Evolutionary conservation across 2,113 vertebrate genomes (phyloP).

Genomic region (Acanthisitta chloris): DNA sequence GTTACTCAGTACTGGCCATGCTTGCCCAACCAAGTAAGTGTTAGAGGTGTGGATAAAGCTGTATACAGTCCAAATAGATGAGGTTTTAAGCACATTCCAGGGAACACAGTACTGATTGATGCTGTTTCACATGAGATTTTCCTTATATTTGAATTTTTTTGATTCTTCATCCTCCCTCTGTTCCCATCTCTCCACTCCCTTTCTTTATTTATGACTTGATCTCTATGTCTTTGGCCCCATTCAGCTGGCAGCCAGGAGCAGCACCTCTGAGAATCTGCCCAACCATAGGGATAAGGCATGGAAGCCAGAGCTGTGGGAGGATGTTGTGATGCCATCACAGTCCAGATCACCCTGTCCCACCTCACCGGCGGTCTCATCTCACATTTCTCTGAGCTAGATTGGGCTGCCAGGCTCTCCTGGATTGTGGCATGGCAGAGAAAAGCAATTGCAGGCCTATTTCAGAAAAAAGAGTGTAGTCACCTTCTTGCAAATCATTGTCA

Average conservation of each 20-base stretch:
- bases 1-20: accelerated
- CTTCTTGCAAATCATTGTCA: neutral
- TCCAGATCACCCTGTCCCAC: neutral
- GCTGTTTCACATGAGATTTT: neutral
- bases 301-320: neutral
- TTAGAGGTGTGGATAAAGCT: neutral
- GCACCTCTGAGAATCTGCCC: neutral
- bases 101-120: neutral
- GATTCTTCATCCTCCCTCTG: neutral
- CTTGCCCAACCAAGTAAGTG: neutral
- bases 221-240: accelerated
- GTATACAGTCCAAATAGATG: neutral
- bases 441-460: neutral
- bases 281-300: accelerated
- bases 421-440: neutral
- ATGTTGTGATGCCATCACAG: neutral
- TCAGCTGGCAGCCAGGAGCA: neutral
- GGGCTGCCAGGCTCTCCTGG: neutral
- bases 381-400: accelerated
- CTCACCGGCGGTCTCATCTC: accelerated
- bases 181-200: neutral
- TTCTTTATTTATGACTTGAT: neutral
- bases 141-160: neutral
- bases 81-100: neutral
- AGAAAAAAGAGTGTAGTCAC: neutral